phyloP scores from a whole-genome alignment of 2,888 invertebrate species.

The Agrypnus murinus region DNA sequence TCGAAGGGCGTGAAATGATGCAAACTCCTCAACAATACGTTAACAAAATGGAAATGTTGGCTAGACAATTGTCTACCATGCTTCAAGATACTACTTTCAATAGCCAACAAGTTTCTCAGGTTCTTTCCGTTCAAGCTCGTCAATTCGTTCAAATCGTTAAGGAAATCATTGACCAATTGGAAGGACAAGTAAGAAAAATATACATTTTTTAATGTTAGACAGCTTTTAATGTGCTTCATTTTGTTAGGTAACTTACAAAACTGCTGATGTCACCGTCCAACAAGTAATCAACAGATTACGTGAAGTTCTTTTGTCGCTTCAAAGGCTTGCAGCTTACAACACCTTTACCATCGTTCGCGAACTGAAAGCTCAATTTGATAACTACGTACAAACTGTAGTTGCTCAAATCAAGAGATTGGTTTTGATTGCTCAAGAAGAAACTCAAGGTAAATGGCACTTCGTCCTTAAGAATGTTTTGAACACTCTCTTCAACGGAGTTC shows the following conservation, averaged over 20 bases:
- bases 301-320: slow-evolving; percentile 19
- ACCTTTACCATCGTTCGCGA: slow-evolving; percentile 4
- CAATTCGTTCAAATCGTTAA: slow-evolving; percentile 37
- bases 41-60: neutral
- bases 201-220: too few species aligned
- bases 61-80: neutral
- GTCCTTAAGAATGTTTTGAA: neutral
- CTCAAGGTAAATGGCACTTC: slow-evolving; percentile 1
- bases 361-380: too few species aligned
- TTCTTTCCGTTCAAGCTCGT: slow-evolving; percentile 35
- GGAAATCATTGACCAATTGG: slow-evolving; percentile 22
- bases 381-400: too few species aligned
- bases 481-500: neutral
- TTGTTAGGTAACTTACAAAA: neutral
- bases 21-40: neutral
- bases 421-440: neutral
- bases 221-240: too few species aligned
- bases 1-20: neutral
- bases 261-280: neutral
- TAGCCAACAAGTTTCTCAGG: slow-evolving; percentile 1
- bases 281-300: slow-evolving; percentile 21
- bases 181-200: neutral
- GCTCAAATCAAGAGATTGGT: neutral
- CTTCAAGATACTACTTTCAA: neutral
- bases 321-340: slow-evolving; percentile 15